These are phyloP conservation scores for Blastobasis adustella DNA, from an alignment of 2,888 invertebrate genomes.

Conservation along the genomic window DNA sequence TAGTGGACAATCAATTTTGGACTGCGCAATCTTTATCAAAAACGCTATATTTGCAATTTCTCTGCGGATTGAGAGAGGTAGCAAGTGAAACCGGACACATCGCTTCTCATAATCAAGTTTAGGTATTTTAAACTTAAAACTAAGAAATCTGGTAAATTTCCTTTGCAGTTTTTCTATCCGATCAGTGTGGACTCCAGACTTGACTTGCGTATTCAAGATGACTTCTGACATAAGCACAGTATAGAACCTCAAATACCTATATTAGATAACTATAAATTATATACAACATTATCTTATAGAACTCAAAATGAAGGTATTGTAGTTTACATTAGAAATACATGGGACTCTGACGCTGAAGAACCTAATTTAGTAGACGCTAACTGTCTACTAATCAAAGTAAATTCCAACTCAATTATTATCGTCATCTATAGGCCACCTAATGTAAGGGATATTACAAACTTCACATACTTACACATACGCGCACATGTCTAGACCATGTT, in stretches of 20 bases:
- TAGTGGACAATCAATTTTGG: no score
- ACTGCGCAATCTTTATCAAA: no score
- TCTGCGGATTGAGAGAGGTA: no score
- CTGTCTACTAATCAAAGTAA: constrained; percentile 10
- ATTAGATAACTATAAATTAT: neutral
- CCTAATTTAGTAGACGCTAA: constrained; percentile 13
- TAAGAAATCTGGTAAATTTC: no score
- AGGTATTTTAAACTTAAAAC: no score
- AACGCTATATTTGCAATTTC: no score
- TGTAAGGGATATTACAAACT: constrained; percentile 3
- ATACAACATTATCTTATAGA: neutral
- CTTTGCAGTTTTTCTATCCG: no score
- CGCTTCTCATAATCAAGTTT: no score
- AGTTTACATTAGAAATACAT: neutral
- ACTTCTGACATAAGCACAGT: no score
- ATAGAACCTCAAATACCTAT: neutral
- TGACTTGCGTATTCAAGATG: neutral
- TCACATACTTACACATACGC: constrained; percentile 8
- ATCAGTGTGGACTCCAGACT: neutral
- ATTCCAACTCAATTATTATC: constrained; percentile 6
- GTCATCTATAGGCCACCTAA: constrained; percentile 13
- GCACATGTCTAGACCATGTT: constrained; percentile 15
- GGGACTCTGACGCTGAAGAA: constrained; percentile 5
- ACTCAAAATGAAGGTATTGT: constrained; percentile 1
- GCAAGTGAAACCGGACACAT: no score